A percentile compares a stretch with the other conserved stretches of the same genome.
Conservation (phyloP, 2,113 vertebrate species). For the Dasypus novemcinctus region DNA sequence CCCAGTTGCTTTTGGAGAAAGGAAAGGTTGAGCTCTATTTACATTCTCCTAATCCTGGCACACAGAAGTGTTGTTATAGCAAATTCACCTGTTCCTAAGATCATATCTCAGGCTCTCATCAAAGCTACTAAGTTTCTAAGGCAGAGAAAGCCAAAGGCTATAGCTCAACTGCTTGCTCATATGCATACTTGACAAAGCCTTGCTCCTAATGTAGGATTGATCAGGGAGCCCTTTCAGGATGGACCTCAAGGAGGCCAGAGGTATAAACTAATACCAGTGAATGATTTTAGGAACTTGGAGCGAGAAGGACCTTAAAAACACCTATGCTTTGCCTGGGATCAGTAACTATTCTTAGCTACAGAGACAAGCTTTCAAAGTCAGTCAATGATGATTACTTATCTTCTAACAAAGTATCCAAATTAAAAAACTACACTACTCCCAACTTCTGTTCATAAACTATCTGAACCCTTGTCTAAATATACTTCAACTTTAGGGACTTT, state of each 20-base stretch:
- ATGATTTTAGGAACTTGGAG: background rate
- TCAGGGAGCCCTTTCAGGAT: background rate
- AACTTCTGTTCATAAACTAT: background rate
- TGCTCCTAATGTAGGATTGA: background rate
- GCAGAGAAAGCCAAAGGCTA: conserved; percentile 37
- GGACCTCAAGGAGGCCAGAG: background rate
- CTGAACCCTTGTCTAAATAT: background rate
- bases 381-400: background rate
- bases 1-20: conserved; percentile 28
- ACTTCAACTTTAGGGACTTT: background rate
- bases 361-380: background rate
- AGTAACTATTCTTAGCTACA: background rate
- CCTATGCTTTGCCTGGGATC: background rate
- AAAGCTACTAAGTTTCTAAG: background rate
- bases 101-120: conserved; percentile 16
- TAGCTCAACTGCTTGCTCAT: background rate
- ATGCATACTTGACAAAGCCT: background rate
- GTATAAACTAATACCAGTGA: background rate
- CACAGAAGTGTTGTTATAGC: background rate
- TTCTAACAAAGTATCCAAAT: background rate
- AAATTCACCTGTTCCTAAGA: conserved; percentile 7
- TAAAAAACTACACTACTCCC: background rate
- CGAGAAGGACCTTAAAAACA: background rate
- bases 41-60: conserved; percentile 36
- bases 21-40: conserved; percentile 25